Evolutionary conservation across 2,797 vertebrate genomes (phyloP).

Genomic region (Eupleurogrammus muticus): DNA sequence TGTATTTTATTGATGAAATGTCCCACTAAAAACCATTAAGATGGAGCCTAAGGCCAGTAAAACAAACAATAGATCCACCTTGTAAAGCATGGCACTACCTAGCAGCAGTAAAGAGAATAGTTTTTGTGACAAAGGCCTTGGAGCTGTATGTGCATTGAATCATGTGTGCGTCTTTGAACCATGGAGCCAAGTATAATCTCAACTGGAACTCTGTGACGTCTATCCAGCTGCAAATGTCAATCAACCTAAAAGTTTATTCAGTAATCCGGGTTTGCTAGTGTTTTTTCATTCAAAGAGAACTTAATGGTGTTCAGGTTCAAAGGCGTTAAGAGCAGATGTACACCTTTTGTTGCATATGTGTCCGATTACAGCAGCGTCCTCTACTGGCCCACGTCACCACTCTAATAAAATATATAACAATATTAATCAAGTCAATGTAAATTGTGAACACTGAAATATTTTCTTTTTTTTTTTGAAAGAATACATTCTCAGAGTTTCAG

Average conservation of each 20-base stretch:
- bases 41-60: slow-evolving; percentile 27
- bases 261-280: slow-evolving; percentile 4
- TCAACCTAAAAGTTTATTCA: slow-evolving; percentile 2
- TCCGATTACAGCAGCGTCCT: background rate
- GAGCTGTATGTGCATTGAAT: slow-evolving; percentile 30
- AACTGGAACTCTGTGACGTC: slow-evolving; percentile 13
- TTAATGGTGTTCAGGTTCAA: background rate
- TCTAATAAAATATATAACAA: slow-evolving; percentile 7
- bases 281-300: background rate
- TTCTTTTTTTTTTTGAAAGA: slow-evolving; percentile 1
- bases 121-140: slow-evolving; percentile 13
- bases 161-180: slow-evolving; percentile 19
- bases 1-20: slow-evolving; percentile 35
- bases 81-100: slow-evolving; percentile 6
- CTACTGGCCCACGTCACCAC: slow-evolving; percentile 12
- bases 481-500: slow-evolving; percentile 34
- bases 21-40: slow-evolving; percentile 32
- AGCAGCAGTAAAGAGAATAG: slow-evolving; percentile 17
- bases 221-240: slow-evolving; percentile 2
- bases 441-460: slow-evolving; percentile 33
- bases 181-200: slow-evolving; percentile 5
- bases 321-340: background rate
- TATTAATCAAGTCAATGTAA: slow-evolving; percentile 7
- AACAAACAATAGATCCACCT: slow-evolving; percentile 23
- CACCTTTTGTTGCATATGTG: background rate